These are phyloP conservation scores for Lemur catta DNA, from an alignment of 2,797 vertebrate genomes.

Conservation along the genomic window DNA sequence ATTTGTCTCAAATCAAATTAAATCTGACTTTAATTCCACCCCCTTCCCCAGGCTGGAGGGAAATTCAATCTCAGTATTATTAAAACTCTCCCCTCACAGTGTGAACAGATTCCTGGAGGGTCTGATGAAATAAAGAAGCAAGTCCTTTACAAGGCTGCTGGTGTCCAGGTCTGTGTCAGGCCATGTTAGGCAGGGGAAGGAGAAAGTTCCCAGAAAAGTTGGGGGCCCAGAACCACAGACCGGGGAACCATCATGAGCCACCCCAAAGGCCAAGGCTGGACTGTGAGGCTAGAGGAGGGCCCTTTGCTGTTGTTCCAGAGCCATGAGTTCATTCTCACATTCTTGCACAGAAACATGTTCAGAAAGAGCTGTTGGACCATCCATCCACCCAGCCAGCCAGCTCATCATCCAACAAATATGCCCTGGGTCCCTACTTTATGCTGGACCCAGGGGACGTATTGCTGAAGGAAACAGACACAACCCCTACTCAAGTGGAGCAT, in stretches of 20 bases:
- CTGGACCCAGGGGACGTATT: background rate
- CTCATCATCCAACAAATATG: accelerated
- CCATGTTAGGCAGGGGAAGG: background rate
- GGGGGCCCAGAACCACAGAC: background rate
- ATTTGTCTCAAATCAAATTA: constrained; percentile 68
- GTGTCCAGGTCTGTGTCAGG: background rate
- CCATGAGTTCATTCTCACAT: background rate
- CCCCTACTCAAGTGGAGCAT: background rate
- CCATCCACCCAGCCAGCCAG: background rate
- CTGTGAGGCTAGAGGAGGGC: background rate
- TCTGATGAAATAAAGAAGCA: background rate
- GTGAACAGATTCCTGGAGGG: background rate
- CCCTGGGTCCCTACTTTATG: accelerated
- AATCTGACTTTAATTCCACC: constrained; percentile 45
- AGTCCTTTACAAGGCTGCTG: background rate
- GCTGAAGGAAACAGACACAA: too few species aligned
- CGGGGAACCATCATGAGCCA: background rate
- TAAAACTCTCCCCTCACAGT: background rate
- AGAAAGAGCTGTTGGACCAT: background rate
- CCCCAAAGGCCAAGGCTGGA: background rate
- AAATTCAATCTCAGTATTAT: constrained; percentile 47
- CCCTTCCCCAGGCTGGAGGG: background rate
- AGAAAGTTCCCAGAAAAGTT: background rate
- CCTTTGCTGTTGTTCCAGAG: accelerated
- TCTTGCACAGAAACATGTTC: accelerated